Evolutionary conservation across 2,888 invertebrate species (phyloP).

Genomic region (Drosophila anomalata): DNA sequence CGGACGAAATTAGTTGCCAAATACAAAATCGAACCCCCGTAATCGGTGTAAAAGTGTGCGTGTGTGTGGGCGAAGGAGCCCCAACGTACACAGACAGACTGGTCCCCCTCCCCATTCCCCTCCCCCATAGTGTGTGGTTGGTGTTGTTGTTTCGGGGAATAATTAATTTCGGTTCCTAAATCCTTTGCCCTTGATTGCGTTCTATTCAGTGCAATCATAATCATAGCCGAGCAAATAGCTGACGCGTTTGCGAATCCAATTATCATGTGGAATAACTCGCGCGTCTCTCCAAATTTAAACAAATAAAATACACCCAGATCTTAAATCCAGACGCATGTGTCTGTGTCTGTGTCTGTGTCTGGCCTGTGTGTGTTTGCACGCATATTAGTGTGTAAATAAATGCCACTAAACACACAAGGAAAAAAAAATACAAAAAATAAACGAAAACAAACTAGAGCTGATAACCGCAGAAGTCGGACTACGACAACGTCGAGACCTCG

Average conservation of each 20-base stretch:
- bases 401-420: constrained; percentile 64
- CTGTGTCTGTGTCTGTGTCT: background rate
- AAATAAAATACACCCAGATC: constrained; percentile 38
- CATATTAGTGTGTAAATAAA: constrained; percentile 57
- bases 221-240: constrained; percentile 45
- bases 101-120: too few relatives aligned
- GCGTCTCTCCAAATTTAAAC: constrained; percentile 58
- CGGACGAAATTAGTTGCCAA: constrained; percentile 11
- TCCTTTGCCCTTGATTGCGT: constrained; percentile 44
- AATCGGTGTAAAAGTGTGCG: constrained; percentile 50
- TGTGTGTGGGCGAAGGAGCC: constrained; percentile 41
- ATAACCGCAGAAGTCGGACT: constrained; percentile 65
- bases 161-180: constrained; percentile 24
- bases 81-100: constrained; percentile 10
- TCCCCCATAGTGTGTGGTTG: constrained; percentile 16
- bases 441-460: constrained; percentile 70
- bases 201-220: constrained; percentile 24
- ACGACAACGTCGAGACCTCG: constrained; percentile 49
- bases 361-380: constrained; percentile 4
- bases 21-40: constrained; percentile 21
- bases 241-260: constrained; percentile 59
- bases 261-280: constrained; percentile 58
- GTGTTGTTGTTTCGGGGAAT: constrained; percentile 27
- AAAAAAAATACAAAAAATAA: constrained; percentile 32
- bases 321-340: constrained; percentile 1